Evolutionary conservation across 2,888 invertebrate species (phyloP), one percentile per base, ranked within the genome.

Genomic region (Brachynemurus nebulosus): DNA sequence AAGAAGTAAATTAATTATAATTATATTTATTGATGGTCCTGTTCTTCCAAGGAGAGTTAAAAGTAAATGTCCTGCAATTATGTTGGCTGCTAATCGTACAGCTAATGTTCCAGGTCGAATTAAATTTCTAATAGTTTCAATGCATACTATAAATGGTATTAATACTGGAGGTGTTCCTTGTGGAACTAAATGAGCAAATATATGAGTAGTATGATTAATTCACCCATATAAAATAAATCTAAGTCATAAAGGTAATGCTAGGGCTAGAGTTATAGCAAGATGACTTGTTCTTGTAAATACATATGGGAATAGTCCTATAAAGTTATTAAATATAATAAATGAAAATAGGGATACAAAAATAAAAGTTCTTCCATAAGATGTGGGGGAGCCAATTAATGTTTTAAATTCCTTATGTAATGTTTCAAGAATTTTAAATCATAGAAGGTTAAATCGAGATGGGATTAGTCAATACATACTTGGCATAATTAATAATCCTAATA

Each of bases 141-240:
- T 80, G 63, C 77, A 60, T 6, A 82, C 79, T 70, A 82, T 78
- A 67, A 82, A 80, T 20, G 78, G 76, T 66, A 80, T 79, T 56
- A 82, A 54, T 54, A 72, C 54, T 5, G 55, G 47, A 0, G 81
- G 81, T 0, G 78, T 78, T 51, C 79, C 76, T 67, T 73, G 69
- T 0, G 81, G 80, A 0, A 81, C 73, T 68, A 81, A 62, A 57
- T 80, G 79, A 1, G 71, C 68, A 59, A 80, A n/a, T n/a, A n/a
- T n/a, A n/a, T n/a, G n/a, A n/a, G n/a, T n/a, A n/a, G n/a, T n/a
- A n/a, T n/a, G n/a, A 74, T 75, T 75, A 53, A 70, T 60, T 72
- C 77, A 77, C 5, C 76, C 76, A 61, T 67, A 77, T 48, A 79
- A 47, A 70, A 80, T 78, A 62, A 79, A 72, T 50, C 65, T 66